Base-by-base conservation (phyloP, 2,113 vertebrate genomes). In the Candoia aspera region DNA sequence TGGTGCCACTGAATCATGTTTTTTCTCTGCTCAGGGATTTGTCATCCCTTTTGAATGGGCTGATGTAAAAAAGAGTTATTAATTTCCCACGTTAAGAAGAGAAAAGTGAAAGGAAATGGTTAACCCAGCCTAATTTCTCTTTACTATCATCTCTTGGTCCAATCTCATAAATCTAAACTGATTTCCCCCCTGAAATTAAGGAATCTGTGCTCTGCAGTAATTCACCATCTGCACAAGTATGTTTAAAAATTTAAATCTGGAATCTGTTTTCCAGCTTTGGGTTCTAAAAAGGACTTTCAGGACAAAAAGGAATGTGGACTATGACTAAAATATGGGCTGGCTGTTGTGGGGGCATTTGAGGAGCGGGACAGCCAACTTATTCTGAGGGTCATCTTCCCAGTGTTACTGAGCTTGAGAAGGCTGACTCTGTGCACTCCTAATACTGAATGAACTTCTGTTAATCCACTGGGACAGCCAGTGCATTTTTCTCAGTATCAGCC, bases 41-140 rank as follows among this genome's bases (percentile, higher is more conserved):
- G 83, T 92, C 93, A 93, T 87, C 58, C 42, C 93, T 23, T 89
- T 92, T 89, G 62, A 90, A 95, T 94, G 2, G 8, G 1, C 46
- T 94, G 84, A 86, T 86, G 92, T 37, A 73, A 87, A 87, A 94
- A 92, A 84, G 73, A 64, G 85, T 90, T 94, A 95, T 90, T 91
- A 93, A 89, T 62, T 91, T 89, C 49, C 84, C 83, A 86, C 8
- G 17, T 84, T 91, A 88, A 92, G 87, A 94, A 84, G 6, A 88
- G 79, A 93, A 94, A 93, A 84, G 33, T 87, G 93, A 59, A 95
- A 94, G 60, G 79, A 89, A 91, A 92, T 93, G 83, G 54, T 91
- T 95, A 94, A 53, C 87, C 58, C 57, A 86, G 4, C 49, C 93
- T 92, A 92, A 90, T 90, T 87, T 88, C 33, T 2, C 11, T 49